Conservation (phyloP, 2,888 invertebrate genomes). For the Scaeva pyrastri region DNA sequence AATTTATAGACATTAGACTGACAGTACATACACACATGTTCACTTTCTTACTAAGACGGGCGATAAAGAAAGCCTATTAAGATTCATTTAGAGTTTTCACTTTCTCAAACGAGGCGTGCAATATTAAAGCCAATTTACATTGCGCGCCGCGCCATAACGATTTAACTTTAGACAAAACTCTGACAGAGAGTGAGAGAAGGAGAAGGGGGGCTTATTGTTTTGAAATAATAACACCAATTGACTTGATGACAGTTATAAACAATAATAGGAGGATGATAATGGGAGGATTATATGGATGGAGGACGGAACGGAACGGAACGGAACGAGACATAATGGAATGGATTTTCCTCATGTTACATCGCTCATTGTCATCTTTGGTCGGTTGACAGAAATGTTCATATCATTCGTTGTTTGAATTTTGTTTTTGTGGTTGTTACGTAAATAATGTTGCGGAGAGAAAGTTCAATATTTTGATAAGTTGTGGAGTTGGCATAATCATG, state of each 20-base stretch:
- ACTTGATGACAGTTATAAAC: constrained; percentile 64
- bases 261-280: constrained; percentile 48
- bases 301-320: too few relatives aligned
- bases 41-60: neutral
- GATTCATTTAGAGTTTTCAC: constrained; percentile 72
- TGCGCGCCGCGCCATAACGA: neutral
- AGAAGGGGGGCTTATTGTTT: constrained; percentile 14
- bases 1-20: neutral
- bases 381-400: neutral
- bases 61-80: constrained; percentile 64
- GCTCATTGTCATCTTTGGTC: neutral
- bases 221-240: constrained; percentile 56
- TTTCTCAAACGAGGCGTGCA: constrained; percentile 58
- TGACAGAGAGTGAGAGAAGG: neutral
- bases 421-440: constrained; percentile 10
- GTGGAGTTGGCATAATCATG: neutral
- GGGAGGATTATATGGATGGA: constrained; percentile 37
- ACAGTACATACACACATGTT: neutral
- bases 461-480: constrained; percentile 18
- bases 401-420: constrained; percentile 15
- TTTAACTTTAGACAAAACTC: neutral
- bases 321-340: constrained; percentile 51
- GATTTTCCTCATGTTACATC: constrained; percentile 36
- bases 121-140: constrained; percentile 56
- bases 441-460: neutral